These are phyloP conservation scores for Sinocyclocheilus anophthalmus DNA, from an alignment of 2,113 vertebrate genomes.

Conservation along the genomic window DNA sequence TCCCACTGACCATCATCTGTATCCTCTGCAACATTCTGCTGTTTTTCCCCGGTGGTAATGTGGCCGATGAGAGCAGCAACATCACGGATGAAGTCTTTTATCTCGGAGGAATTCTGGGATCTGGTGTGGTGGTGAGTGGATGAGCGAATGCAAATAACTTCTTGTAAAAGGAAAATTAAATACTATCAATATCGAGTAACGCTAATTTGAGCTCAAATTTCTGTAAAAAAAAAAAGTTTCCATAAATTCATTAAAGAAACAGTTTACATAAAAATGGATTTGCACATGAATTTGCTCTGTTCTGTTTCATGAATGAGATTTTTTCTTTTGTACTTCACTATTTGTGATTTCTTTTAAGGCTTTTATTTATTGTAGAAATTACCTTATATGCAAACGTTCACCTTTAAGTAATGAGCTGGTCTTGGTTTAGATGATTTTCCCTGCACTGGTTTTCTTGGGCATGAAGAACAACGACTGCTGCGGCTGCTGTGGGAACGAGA, in stretches of 20 bases:
- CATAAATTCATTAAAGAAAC: too few relatives aligned
- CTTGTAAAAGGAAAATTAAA: not conserved
- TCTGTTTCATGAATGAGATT: too few relatives aligned
- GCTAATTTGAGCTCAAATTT: too few relatives aligned
- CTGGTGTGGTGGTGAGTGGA: conserved; percentile 86
- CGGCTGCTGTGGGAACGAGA: conserved; percentile 86
- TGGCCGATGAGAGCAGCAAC: conserved; percentile 43
- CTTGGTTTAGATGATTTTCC: conserved; percentile 87
- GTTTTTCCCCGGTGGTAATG: conserved; percentile 86
- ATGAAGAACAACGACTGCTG: conserved; percentile 93
- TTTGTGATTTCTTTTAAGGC: not conserved
- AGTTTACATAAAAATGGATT: too few relatives aligned
- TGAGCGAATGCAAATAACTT: not conserved
- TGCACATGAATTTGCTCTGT: too few relatives aligned
- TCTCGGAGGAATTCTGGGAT: conserved; percentile 88
- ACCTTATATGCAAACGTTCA: not conserved
- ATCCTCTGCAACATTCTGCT: conserved; percentile 86
- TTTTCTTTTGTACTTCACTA: not conserved
- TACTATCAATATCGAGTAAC: not conserved
- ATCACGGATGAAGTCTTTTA: conserved; percentile 85
- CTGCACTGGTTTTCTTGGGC: conserved; percentile 88
- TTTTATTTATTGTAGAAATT: not conserved
- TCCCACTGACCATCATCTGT: conserved; percentile 81
- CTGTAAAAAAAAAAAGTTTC: too few relatives aligned
- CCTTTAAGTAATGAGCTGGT: not conserved